Percentiles rank a stretch among this genome's conserved stretches.
Conservation (phyloP, 30 jellyfish, hydroid and myxozoan genomes). For the Cassiopea andromeda region DNA sequence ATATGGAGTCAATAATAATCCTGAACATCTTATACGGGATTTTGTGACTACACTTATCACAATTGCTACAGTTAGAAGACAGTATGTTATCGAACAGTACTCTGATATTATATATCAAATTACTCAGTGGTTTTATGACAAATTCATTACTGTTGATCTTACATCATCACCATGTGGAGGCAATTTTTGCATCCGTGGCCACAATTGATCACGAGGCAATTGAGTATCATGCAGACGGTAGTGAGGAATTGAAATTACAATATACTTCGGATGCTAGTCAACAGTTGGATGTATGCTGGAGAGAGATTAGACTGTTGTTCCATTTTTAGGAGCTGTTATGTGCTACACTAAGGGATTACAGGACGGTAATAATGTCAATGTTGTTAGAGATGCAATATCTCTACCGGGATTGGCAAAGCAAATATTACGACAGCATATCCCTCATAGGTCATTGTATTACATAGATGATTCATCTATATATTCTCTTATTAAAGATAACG, state of each 20-base stretch:
- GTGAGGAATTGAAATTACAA: no score
- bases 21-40: neutral
- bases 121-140: neutral
- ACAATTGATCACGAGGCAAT: neutral
- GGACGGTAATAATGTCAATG: neutral
- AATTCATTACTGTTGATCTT: neutral
- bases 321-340: neutral
- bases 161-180: neutral
- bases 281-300: neutral
- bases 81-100: neutral
- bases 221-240: neutral
- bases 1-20: neutral
- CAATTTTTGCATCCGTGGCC: neutral
- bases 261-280: no score
- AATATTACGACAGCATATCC: neutral
- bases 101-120: neutral
- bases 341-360: neutral
- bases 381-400: neutral
- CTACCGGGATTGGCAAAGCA: conserved; percentile 21
- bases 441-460: neutral
- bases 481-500: neutral
- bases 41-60: neutral
- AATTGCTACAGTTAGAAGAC: neutral
- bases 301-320: neutral
- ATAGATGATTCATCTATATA: neutral